Conservation (phyloP, 1,140 invertebrate species). For the Zaprionus lachaisei region DNA sequence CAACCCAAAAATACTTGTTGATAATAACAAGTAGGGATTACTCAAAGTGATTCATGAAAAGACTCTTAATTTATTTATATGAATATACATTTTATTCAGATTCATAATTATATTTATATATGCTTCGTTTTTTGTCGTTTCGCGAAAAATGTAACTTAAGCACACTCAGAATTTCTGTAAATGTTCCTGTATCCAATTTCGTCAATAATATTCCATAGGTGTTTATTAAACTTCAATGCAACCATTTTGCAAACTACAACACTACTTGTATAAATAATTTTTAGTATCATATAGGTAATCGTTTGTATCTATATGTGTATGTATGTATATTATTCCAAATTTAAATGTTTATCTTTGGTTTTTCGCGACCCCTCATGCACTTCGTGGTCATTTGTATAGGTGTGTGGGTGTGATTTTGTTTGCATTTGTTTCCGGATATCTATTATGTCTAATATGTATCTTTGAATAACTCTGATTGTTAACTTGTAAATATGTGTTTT, state of each 20-base stretch:
- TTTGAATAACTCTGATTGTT: slow-evolving; percentile 71
- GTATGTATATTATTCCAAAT: slow-evolving; percentile 68
- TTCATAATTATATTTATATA: slow-evolving; percentile 60
- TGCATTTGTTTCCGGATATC: slow-evolving; percentile 47
- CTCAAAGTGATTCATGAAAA: slow-evolving; percentile 17
- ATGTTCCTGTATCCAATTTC: slow-evolving; percentile 81
- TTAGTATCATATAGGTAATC: slow-evolving; percentile 51
- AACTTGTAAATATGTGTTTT: slow-evolving; percentile 75
- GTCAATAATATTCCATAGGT: slow-evolving; percentile 58
- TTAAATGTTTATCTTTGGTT: slow-evolving; percentile 75
- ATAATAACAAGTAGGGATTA: slow-evolving; percentile 61
- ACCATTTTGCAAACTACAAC: slow-evolving; percentile 66
- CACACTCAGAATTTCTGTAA: slow-evolving; percentile 80
- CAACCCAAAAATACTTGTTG: slow-evolving; percentile 89
- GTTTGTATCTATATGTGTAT: slow-evolving; percentile 48
- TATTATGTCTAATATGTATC: slow-evolving; percentile 54
- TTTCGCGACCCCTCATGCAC: slow-evolving; percentile 42
- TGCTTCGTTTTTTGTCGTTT: slow-evolving; percentile 63
- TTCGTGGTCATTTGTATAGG: slow-evolving; percentile 27
- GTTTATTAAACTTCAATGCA: slow-evolving; percentile 51
- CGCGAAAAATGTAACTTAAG: slow-evolving; percentile 70
- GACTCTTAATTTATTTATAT: slow-evolving; percentile 66
- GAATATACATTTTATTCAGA: slow-evolving; percentile 80
- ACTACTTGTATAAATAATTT: slow-evolving; percentile 74
- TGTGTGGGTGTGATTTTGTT: slow-evolving; percentile 26